Base-by-base conservation (phyloP, 2,888 invertebrate species). In the Diaphora mendica region DNA sequence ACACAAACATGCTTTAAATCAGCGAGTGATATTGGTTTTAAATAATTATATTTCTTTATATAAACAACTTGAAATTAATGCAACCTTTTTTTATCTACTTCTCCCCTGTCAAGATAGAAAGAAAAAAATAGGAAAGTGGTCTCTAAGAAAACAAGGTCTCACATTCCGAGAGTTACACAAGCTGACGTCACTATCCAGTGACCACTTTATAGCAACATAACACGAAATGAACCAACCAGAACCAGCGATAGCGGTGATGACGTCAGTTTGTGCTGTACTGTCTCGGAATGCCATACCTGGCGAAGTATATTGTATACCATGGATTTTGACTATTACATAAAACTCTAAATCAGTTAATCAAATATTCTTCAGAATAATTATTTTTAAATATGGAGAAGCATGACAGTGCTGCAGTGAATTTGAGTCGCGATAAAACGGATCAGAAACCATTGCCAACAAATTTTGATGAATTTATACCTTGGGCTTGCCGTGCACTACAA, bases 391-490 rank as follows among this genome's bases (percentile, higher is more conserved):
- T 67, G 48, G 23, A 48, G 44, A 67, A 26, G 23, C 3, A 20
- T 13, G 48, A 9, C 33, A 67, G 48, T 67, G 1, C 17, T 35
- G 2, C 55, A 30, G 2, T 30, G 30, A 30, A 15, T 62, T 15
- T 17, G 0, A 4, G 3, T n/a, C 35, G 35, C 17, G 68, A 68
- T 8, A 55, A n/a, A 30, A 44, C 33, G 33, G 64, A 68, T 26
- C 74, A 62, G 30, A 67, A 48, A 67, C 48, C 67, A 67, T 48
- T 33, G 11, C 48, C 67, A 30, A 67, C 67, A 13, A 67, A 67
- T 48, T 67, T 67, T 67, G 48, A 67, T 23, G 67, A 67, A 67
- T 67, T 33, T 23, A 2, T 67, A 33, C 9, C 67, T 23, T 67
- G 48, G 48, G 67, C 67, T 9, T 67, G 67, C 48, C 11, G 4